A percentile compares a stretch with the other conserved stretches of the same genome.
Evolutionary conservation across 2,888 invertebrate species (phyloP).

Genomic region (Polydrusus cervinus): DNA sequence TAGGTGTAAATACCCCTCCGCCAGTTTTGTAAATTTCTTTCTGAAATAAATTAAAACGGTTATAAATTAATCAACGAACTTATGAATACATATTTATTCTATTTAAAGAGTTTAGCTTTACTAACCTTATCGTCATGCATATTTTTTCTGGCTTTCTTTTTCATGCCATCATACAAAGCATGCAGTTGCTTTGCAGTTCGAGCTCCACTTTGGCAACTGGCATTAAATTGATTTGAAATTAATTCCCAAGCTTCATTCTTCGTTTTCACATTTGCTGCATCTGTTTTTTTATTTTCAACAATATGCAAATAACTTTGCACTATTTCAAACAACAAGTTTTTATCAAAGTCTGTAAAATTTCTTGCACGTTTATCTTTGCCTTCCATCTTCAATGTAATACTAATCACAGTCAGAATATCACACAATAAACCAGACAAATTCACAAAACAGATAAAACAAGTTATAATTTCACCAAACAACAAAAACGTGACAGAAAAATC

Average conservation of each 20-base stretch:
- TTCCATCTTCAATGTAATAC: not conserved
- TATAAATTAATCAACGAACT: too few species aligned
- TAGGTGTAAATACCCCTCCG: too few species aligned
- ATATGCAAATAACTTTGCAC: conserved; percentile 27
- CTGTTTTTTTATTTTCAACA: conserved; percentile 28
- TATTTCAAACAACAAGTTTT: conserved; percentile 21
- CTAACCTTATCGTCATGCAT: too few species aligned
- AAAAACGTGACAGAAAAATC: too few species aligned
- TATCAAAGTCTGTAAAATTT: conserved; percentile 26
- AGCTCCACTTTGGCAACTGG: conserved; percentile 1
- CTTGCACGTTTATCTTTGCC: conserved; percentile 17
- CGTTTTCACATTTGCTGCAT: conserved; percentile 13
- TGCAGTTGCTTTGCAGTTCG: conserved; percentile 17
- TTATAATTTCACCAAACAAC: too few species aligned
- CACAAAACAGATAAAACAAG: not conserved
- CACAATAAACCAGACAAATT: not conserved
- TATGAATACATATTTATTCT: too few species aligned
- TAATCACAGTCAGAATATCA: too few species aligned
- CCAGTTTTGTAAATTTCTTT: too few species aligned
- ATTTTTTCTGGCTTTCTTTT: conserved; percentile 22
- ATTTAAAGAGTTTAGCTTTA: too few species aligned
- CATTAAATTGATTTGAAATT: conserved; percentile 22
- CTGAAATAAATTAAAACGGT: too few species aligned
- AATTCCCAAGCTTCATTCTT: conserved; percentile 27
- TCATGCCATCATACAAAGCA: conserved; percentile 32